phyloP scores from a whole-genome alignment of 2,888 invertebrate species.

The Philonicus albiceps region DNA sequence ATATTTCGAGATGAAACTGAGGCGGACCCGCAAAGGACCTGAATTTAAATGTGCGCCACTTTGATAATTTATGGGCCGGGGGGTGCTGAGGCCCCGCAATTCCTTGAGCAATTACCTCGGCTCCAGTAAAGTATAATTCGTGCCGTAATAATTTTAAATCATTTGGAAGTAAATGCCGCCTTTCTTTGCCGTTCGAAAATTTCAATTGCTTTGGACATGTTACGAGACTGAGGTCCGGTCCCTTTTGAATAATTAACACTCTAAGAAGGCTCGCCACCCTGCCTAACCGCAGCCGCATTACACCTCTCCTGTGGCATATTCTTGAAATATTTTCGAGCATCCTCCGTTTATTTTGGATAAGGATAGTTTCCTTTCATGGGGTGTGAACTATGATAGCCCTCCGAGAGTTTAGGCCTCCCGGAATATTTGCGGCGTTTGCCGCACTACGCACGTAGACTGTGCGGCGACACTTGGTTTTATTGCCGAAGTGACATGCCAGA shows the following conservation, averaged over 20 bases:
- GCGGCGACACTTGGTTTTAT: conserved; percentile 30
- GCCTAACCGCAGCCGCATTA: neutral
- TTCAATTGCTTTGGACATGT: conserved; percentile 21
- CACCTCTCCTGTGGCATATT: conserved; percentile 36
- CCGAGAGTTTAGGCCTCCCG: neutral
- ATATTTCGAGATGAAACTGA: conserved; percentile 3
- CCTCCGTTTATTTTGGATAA: neutral
- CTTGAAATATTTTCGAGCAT: conserved; percentile 38
- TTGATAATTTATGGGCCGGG: conserved; percentile 26
- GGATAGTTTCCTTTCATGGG: neutral
- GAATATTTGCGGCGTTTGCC: neutral
- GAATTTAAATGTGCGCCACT: conserved; percentile 27
- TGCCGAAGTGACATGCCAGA: conserved; percentile 6
- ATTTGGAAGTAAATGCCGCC: conserved; percentile 1
- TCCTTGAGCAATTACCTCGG: conserved; percentile 9
- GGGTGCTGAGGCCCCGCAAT: conserved; percentile 11
- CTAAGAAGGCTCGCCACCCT: conserved; percentile 3
- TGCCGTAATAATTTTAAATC: conserved; percentile 37
- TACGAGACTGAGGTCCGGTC: conserved; percentile 14
- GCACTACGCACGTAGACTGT: conserved; percentile 17
- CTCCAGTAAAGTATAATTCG: conserved; percentile 5
- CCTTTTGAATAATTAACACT: conserved; percentile 32
- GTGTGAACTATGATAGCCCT: neutral
- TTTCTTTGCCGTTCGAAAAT: conserved; percentile 12
- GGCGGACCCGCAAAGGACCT: neutral